Conservation (phyloP, 2,113 vertebrate species). For the Dipodomys stephensi region DNA sequence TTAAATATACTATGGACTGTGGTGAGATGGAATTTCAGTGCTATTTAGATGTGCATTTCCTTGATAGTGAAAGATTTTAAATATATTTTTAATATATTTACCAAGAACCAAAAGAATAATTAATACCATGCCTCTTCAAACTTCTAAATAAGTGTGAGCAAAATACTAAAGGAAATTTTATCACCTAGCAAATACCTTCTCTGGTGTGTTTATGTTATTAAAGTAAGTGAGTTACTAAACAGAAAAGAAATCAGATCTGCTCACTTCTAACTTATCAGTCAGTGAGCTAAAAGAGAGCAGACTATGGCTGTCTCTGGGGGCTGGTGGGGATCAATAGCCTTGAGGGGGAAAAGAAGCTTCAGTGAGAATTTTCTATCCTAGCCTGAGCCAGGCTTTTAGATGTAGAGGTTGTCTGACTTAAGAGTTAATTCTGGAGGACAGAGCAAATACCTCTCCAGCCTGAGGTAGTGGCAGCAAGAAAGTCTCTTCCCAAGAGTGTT, state of each 20-base stretch:
- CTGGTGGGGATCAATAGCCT: neutral
- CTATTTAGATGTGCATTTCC: too few relatives aligned
- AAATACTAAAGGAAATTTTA: constrained; percentile 1
- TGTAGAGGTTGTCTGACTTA: neutral
- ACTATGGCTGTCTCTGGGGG: too few relatives aligned
- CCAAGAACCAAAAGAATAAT: neutral
- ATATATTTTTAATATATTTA: neutral
- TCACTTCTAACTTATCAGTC: neutral
- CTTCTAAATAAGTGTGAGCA: neutral
- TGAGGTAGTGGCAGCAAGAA: neutral
- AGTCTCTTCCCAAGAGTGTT: constrained; percentile 40
- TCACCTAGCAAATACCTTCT: neutral
- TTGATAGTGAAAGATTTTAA: too few relatives aligned
- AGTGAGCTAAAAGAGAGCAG: neutral
- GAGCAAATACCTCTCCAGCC: neutral
- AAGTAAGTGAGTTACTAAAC: neutral
- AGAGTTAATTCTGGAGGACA: constrained; percentile 13
- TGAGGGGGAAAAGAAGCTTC: neutral
- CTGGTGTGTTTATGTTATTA: neutral
- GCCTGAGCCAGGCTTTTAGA: neutral
- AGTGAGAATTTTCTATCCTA: neutral
- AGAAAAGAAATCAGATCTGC: neutral
- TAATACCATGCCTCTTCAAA: too few relatives aligned
- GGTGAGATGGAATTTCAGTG: too few relatives aligned
- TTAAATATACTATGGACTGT: too few relatives aligned